Conservation (phyloP, 2,113 vertebrate species). For the Amblyopsis rosae region DNA sequence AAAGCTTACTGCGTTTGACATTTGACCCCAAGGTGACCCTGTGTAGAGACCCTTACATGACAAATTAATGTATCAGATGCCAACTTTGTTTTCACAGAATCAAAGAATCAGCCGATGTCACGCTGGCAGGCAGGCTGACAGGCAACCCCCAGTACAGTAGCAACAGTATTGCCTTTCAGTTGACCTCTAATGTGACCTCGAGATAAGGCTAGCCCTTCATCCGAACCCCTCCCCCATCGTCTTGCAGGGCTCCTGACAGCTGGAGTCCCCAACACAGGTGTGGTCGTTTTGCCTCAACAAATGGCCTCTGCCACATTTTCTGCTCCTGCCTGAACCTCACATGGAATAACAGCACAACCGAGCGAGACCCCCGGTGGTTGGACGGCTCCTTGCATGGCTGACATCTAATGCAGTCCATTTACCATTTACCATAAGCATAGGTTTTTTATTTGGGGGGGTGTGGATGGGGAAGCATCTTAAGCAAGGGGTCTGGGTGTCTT, state of each 20-base stretch:
- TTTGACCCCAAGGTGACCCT: too few relatives aligned
- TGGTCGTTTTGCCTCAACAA: slow-evolving; percentile 28
- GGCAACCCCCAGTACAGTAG: slow-evolving; percentile 11
- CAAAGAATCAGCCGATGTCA: background rate
- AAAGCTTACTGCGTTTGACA: too few relatives aligned
- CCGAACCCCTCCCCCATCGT: slow-evolving; percentile 18
- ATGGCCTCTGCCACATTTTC: slow-evolving; percentile 14
- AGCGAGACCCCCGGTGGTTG: background rate
- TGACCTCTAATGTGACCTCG: slow-evolving; percentile 37
- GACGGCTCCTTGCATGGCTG: background rate
- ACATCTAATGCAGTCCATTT: background rate
- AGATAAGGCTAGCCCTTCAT: slow-evolving; percentile 24
- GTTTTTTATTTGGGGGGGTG: too few relatives aligned
- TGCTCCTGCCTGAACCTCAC: background rate
- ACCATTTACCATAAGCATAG: too few relatives aligned
- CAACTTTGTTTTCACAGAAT: background rate
- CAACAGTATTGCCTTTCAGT: slow-evolving; percentile 42
- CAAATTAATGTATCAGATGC: too few relatives aligned
- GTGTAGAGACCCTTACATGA: too few relatives aligned
- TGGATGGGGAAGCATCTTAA: background rate
- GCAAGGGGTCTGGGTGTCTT: too few relatives aligned
- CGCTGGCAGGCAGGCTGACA: background rate
- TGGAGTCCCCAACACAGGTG: slow-evolving; percentile 46
- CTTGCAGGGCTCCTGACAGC: slow-evolving; percentile 35
- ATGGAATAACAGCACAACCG: background rate